Evolutionary conservation across 2,113 vertebrate species (phyloP).

Genomic region (Capreolus pygargus): DNA sequence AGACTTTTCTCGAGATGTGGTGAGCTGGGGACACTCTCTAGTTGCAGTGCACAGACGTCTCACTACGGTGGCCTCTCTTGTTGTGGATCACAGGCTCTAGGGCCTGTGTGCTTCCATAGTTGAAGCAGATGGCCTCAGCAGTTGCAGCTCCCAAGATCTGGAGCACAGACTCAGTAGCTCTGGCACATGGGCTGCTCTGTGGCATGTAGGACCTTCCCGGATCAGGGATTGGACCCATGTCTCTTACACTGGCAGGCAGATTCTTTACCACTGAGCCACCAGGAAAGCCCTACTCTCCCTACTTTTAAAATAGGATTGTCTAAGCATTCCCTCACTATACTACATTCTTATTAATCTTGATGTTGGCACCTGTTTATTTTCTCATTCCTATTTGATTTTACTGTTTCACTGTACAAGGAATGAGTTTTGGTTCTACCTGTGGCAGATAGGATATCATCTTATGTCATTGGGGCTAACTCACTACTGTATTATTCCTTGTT

Average conservation of each 20-base stretch:
- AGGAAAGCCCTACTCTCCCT: not conserved
- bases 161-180: not conserved
- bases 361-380: not conserved
- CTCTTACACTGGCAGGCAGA: not conserved
- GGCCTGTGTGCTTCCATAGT: fast-evolving
- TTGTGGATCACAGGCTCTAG: not conserved
- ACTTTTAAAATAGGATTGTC: not conserved
- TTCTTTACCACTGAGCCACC: not conserved
- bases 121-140: not conserved
- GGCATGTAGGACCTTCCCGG: not conserved
- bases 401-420: not conserved
- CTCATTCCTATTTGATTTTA: not conserved
- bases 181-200: not conserved
- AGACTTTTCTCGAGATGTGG: not conserved
- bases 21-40: not conserved
- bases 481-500: not conserved
- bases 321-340: not conserved
- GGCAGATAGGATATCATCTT: not conserved
- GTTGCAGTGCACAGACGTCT: not conserved
- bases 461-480: not conserved
- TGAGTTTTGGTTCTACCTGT: not conserved
- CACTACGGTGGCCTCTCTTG: not conserved
- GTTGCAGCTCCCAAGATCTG: not conserved
- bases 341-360: not conserved
- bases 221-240: not conserved